Evolutionary conservation across 2,113 vertebrate genomes (phyloP).

Genomic region (Scortum barcoo): DNA sequence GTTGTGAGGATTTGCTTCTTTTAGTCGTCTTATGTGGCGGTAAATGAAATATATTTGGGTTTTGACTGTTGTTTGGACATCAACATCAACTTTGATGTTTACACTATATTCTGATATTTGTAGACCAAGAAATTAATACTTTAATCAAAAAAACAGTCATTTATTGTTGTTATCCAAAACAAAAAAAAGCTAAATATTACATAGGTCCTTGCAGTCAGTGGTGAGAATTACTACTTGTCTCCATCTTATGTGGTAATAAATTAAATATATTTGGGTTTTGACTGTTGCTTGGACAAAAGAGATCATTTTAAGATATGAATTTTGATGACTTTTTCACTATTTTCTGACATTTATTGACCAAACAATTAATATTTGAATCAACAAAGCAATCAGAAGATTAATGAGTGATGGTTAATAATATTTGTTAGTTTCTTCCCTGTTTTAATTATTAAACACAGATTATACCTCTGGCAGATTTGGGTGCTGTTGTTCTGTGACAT

Average conservation of each 20-base stretch:
- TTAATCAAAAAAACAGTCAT: no score
- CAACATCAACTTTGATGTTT: no score
- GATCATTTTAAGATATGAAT: background rate
- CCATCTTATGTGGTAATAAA: background rate
- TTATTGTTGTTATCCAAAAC: background rate
- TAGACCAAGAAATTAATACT: no score
- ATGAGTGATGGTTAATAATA: background rate
- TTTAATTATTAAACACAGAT: background rate
- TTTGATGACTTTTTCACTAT: background rate
- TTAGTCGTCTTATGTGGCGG: background rate
- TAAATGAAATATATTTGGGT: background rate
- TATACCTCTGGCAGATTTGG: background rate
- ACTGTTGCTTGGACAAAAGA: background rate
- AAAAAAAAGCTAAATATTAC: background rate
- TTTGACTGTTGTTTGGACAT: no score
- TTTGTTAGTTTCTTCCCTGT: background rate
- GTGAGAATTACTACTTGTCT: background rate
- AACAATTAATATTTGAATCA: background rate
- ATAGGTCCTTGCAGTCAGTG: background rate
- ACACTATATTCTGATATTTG: no score
- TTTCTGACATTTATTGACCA: background rate
- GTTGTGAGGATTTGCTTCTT: background rate
- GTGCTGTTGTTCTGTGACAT: conserved; percentile 32
- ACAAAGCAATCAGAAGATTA: background rate
- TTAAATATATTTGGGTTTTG: background rate